A percentile compares a stretch with the other conserved stretches of the same genome.
These are phyloP conservation scores for Microctenopoma lineatum DNA, from an alignment of 2,797 vertebrate genomes.

Conservation along the genomic window DNA sequence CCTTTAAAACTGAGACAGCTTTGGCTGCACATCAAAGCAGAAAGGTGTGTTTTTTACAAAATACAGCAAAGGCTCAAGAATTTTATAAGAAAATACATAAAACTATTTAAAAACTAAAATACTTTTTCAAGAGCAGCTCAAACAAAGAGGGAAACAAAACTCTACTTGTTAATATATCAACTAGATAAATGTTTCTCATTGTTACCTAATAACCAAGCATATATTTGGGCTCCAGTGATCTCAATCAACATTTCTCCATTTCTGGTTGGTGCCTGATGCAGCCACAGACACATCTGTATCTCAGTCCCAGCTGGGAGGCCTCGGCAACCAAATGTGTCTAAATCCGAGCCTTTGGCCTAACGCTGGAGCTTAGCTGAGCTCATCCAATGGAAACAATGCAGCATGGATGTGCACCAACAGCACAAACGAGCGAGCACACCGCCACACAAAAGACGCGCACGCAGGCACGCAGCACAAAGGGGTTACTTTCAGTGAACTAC, in stretches of 20 bases:
- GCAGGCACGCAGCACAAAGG: neutral
- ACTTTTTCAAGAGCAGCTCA: too few relatives aligned
- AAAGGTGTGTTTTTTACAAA: conserved; percentile 5
- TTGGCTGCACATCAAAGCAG: conserved; percentile 33
- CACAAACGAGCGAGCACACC: neutral
- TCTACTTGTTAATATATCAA: neutral
- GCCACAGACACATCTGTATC: neutral
- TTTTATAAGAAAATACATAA: neutral
- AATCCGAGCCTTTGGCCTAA: neutral
- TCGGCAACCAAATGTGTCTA: neutral
- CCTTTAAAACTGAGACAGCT: conserved; percentile 30
- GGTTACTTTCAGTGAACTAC: conserved; percentile 23
- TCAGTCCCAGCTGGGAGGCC: neutral
- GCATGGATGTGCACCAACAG: neutral
- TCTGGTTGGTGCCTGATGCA: neutral
- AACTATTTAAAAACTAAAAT: too few relatives aligned
- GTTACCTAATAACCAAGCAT: neutral
- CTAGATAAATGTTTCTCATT: neutral
- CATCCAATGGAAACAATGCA: neutral
- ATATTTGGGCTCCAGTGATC: neutral
- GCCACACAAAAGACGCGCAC: neutral
- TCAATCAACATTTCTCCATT: neutral
- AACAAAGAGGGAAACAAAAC: too few relatives aligned
- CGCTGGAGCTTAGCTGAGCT: neutral
- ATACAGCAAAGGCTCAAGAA: conserved; percentile 2